Percentiles rank a stretch among this genome's conserved stretches.
Conservation (phyloP, 2,797 vertebrate species). For the Neomorphus geoffroyi region DNA sequence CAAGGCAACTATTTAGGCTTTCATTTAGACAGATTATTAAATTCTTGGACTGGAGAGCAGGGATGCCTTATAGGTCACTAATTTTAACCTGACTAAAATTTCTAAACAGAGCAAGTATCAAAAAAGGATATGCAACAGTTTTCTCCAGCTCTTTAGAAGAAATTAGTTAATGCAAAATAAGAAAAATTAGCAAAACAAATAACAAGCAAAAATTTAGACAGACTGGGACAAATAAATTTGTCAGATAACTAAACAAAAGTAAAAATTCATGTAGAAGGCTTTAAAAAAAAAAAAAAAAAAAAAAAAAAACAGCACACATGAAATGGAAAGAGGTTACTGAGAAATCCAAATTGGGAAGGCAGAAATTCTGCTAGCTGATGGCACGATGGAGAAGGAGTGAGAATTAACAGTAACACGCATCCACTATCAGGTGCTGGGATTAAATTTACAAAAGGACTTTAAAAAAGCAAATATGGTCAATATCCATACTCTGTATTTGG, state of each 20-base stretch:
- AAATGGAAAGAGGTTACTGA: not conserved
- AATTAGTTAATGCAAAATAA: not conserved
- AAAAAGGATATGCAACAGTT: not conserved
- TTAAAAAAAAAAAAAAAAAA: not conserved
- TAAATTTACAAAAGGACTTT: not conserved
- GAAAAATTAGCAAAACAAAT: not conserved
- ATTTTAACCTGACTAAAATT: not conserved
- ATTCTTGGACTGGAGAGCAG: not conserved
- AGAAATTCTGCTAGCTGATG: not conserved
- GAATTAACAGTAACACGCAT: not conserved
- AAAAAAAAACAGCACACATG: too few relatives aligned
- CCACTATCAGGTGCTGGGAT: not conserved
- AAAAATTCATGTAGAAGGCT: not conserved
- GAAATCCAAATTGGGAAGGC: not conserved
- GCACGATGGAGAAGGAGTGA: not conserved
- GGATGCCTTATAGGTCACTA: not conserved
- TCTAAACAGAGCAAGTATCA: not conserved
- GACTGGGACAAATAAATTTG: not conserved
- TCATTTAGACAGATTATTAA: not conserved
- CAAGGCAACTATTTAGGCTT: not conserved
- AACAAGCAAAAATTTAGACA: not conserved
- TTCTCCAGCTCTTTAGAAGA: not conserved
- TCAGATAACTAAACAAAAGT: not conserved
- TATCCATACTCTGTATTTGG: too few relatives aligned
- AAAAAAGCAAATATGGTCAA: accelerated